phyloP scores from a whole-genome alignment of 2,888 invertebrate genomes.

The Aradus depressus region DNA sequence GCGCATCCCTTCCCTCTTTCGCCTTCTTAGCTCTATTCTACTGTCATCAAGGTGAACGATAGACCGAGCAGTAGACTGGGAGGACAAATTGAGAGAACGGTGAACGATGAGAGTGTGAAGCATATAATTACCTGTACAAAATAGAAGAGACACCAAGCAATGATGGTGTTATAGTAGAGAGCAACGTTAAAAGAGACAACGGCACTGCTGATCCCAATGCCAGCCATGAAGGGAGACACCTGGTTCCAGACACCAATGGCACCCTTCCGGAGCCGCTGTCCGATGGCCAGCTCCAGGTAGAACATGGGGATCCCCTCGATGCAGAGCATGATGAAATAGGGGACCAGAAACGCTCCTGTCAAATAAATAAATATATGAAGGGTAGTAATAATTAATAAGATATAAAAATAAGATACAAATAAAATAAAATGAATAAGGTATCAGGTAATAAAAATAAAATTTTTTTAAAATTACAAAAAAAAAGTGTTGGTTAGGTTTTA shows the following conservation, averaged over 20 bases:
- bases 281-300: conserved; percentile 89
- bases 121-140: conserved; percentile 52
- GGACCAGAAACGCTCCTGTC: conserved; percentile 84
- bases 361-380: conserved; percentile 11
- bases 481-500: too few species aligned
- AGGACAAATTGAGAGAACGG: too few species aligned
- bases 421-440: too few species aligned
- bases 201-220: conserved; percentile 86
- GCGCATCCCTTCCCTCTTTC: too few species aligned
- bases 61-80: too few species aligned
- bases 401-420: too few species aligned
- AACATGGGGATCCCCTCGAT: conserved; percentile 94
- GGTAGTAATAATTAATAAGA: too few species aligned
- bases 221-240: conserved; percentile 76
- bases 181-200: conserved; percentile 95
- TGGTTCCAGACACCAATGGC: conserved; percentile 94
- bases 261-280: conserved; percentile 83
- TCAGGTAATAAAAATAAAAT: too few species aligned
- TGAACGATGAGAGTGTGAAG: too few species aligned
- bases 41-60: too few species aligned
- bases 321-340: conserved; percentile 89
- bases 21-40: too few species aligned
- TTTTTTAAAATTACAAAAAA: too few species aligned
- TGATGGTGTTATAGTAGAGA: conserved; percentile 93
- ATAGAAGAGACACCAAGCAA: conserved; percentile 95